A percentile compares a stretch with the other conserved stretches of the same genome.
Conservation (phyloP, 2,113 vertebrate genomes). For the Megaptera novaeangliae region DNA sequence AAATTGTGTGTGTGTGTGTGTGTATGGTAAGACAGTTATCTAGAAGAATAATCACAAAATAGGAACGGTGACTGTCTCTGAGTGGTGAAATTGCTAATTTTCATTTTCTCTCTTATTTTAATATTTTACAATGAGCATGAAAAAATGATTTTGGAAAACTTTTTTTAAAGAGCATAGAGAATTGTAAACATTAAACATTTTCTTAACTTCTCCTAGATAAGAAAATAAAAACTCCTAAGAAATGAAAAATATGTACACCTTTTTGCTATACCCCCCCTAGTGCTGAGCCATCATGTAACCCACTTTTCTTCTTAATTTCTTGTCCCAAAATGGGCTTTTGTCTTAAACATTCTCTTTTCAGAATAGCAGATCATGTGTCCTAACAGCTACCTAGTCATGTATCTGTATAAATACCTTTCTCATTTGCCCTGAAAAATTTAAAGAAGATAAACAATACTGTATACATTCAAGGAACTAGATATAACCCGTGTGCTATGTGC, state of each 20-base stretch:
- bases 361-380: conserved; percentile 37
- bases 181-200: not conserved
- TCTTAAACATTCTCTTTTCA: conserved; percentile 64
- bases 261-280: not conserved
- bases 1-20: not conserved
- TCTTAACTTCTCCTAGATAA: not conserved
- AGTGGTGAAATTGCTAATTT: not conserved
- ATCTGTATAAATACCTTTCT: conserved; percentile 72
- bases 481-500: not conserved
- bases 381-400: conserved; percentile 49
- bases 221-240: not conserved
- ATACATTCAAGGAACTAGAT: conserved; percentile 26
- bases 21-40: not conserved
- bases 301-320: conserved; percentile 36
- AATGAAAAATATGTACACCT: conserved; percentile 33
- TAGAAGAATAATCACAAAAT: not conserved
- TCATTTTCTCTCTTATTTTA: not conserved
- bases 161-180: not conserved
- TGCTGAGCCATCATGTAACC: conserved; percentile 34
- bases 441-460: conserved; percentile 39
- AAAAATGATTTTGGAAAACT: not conserved
- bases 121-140: not conserved
- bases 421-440: conserved; percentile 45
- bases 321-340: conserved; percentile 57
- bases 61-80: not conserved